Evolutionary conservation across 2,797 vertebrate species (phyloP).

Genomic region (Gymnopithys bicolor): DNA sequence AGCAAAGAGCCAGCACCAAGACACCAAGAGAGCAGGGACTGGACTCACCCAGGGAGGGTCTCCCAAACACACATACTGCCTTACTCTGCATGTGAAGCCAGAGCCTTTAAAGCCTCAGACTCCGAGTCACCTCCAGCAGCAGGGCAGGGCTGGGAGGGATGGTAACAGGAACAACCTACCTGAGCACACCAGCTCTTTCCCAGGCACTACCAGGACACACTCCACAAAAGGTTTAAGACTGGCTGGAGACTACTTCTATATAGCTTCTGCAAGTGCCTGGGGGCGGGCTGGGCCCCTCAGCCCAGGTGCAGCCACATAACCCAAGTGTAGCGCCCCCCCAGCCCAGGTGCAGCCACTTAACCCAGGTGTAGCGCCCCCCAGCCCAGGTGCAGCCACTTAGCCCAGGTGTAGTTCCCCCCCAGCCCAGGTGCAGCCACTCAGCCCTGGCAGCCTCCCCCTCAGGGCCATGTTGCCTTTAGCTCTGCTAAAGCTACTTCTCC

Average conservation of each 20-base stretch:
- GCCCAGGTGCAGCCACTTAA: too few species aligned
- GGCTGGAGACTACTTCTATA: accelerated
- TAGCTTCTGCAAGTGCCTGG: accelerated
- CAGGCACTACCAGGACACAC: accelerated
- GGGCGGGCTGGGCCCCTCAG: accelerated
- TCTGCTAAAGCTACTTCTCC: not conserved
- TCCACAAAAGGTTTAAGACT: accelerated
- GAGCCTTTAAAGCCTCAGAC: not conserved
- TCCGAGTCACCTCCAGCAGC: accelerated
- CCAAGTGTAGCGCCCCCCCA: not conserved
- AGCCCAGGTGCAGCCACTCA: too few species aligned
- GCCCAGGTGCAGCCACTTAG: too few species aligned
- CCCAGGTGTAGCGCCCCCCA: not conserved
- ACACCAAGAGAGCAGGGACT: not conserved
- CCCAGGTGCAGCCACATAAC: not conserved
- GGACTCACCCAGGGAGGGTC: not conserved
- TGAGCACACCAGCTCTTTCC: accelerated
- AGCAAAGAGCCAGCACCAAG: accelerated
- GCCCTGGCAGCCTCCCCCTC: not conserved
- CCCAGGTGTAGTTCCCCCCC: not conserved
- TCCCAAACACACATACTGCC: not conserved
- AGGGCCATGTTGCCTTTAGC: accelerated
- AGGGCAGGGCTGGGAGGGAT: accelerated
- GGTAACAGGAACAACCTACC: accelerated
- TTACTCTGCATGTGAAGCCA: accelerated